Conservation (phyloP, 2,797 vertebrate genomes). For the Cirrhinus molitorella region DNA sequence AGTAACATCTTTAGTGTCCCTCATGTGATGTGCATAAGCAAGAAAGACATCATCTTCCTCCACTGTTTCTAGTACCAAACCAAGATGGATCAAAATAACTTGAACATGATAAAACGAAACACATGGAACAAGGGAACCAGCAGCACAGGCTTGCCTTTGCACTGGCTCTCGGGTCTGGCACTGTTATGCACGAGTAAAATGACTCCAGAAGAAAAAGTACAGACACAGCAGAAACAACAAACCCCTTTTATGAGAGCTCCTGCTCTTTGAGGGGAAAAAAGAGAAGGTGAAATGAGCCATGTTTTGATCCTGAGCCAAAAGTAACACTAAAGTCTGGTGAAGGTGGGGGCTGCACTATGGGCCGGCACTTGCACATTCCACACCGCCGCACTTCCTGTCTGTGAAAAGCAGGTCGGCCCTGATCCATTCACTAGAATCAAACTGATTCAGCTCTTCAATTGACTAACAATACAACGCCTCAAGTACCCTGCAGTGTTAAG, state of each 20-base stretch:
- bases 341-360: conserved; percentile 54
- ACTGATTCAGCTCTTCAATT: conserved; percentile 49
- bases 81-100: conserved; percentile 7
- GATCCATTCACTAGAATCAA: conserved; percentile 36
- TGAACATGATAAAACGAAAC: conserved; percentile 22
- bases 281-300: conserved; percentile 43
- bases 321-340: conserved; percentile 57
- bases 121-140: neutral
- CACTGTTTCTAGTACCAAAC: conserved; percentile 15
- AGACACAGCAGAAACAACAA: conserved; percentile 38
- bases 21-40: neutral
- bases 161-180: conserved; percentile 18
- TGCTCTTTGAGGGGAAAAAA: conserved; percentile 31
- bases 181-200: conserved; percentile 11
- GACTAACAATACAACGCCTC: conserved; percentile 6
- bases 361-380: conserved; percentile 72
- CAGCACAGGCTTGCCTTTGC: conserved; percentile 28
- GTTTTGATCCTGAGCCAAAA: conserved; percentile 68
- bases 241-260: conserved; percentile 31
- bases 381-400: conserved; percentile 73
- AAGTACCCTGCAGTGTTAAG: neutral
- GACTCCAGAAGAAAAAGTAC: conserved; percentile 45
- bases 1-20: conserved; percentile 8
- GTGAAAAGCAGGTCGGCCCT: conserved; percentile 56
- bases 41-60: neutral